Evolutionary conservation across 1,140 invertebrate species (phyloP).

Genomic region (Tyrophagus putrescentiae): DNA sequence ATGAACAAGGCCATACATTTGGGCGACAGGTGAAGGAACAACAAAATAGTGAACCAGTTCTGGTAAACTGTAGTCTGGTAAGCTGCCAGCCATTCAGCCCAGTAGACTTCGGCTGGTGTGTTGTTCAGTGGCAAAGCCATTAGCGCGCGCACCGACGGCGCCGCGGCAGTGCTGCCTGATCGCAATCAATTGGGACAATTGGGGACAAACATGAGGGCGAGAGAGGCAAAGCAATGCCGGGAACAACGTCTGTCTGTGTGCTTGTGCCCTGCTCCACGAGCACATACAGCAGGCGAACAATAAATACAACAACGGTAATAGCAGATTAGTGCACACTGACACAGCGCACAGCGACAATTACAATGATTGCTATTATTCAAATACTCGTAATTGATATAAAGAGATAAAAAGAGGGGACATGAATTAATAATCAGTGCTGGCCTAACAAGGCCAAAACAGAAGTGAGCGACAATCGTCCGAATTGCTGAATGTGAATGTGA

Average conservation of each 20-base stretch:
- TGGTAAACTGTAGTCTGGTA: no score
- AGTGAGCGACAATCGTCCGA: not conserved
- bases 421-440: constrained; percentile 4
- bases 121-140: no score
- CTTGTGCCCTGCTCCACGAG: no score
- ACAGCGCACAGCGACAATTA: constrained; percentile 5
- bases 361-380: constrained; percentile 16
- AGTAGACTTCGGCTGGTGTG: no score
- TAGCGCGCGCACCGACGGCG: no score
- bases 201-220: not conserved
- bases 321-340: not conserved
- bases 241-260: no score
- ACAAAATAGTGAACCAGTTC: no score
- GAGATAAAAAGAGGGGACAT: not conserved
- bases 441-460: not conserved
- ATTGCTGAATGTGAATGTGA: no score
- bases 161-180: not conserved
- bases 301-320: not conserved
- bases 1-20: no score
- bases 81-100: no score
- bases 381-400: constrained; percentile 13
- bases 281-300: not conserved
- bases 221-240: not conserved
- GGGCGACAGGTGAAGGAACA: no score
- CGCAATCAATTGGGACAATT: constrained; percentile 5